Conservation (phyloP, 92 coral and sea anemone species). For the Phenganax stokvisi region DNA sequence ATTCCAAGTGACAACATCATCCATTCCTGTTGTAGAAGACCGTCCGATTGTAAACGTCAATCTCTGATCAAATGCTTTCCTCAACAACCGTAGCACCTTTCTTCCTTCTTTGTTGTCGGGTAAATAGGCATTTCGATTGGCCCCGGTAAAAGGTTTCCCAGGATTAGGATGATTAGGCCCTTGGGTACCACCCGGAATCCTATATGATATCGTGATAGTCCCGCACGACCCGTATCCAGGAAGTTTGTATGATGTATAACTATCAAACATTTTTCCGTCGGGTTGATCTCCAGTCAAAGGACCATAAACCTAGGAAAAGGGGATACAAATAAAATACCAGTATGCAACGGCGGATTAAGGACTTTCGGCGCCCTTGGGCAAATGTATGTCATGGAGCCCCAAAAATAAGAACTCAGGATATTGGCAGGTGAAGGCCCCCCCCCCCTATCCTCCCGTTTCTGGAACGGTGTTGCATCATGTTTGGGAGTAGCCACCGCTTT, state of each 20-base stretch:
- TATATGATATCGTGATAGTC: conserved; percentile 26
- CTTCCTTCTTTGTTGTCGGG: conserved; percentile 60
- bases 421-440: too few species aligned
- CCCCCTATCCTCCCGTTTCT: too few species aligned
- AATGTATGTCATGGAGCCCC: too few species aligned
- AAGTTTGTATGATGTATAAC: background rate
- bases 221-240: conserved; percentile 36
- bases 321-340: too few species aligned
- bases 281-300: conserved; percentile 44
- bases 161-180: conserved; percentile 50
- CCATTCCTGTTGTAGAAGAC: conserved; percentile 39
- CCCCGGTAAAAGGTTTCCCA: conserved; percentile 45
- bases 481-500: too few species aligned
- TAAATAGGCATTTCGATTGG: conserved; percentile 45
- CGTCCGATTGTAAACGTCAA: conserved; percentile 64
- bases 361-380: too few species aligned
- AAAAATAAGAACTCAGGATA: too few species aligned
- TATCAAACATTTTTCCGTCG: conserved; percentile 50
- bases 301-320: conserved; percentile 1
- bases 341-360: too few species aligned
- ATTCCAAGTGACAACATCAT: conserved; percentile 52
- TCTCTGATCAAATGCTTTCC: conserved; percentile 58
- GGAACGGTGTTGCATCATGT: too few species aligned
- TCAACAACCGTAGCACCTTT: conserved; percentile 51
- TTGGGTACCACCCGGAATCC: conserved; percentile 41